Base-by-base conservation (phyloP, 2,888 invertebrate species). In the Drosophila imparisetae region DNA sequence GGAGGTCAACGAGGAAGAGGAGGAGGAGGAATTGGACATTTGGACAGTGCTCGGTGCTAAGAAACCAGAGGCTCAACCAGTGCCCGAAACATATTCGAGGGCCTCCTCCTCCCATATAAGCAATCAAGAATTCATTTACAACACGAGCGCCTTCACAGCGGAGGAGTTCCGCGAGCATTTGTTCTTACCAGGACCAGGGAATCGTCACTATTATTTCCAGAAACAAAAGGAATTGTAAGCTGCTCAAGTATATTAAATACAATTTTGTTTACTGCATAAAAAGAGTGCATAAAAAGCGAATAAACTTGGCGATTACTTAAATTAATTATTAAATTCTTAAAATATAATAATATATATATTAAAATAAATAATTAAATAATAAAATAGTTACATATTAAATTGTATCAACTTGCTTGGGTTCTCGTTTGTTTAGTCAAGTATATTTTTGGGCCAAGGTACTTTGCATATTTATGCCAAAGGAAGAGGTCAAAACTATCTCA, bases 81-180 rank as follows among this genome's bases (percentile, higher is more conserved):
- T 34, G 1, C 0, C 11, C 27, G 2, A 30, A 0, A 6, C 7
- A 0, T 6, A 13, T 2, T 54, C 66, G 10, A 15, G 6, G 5
- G 0, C 7, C 4, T 45, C 45, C 3, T 45, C 45, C 30, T 30
- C 55, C 27, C 10, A 10, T 8, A 3, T 13, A 2, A 48, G 29
- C 30, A 5, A 5, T 8, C 15, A 10, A 6, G 34, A 58, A 5
- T 91, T 89, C 50, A 0, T 24, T 18, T 91, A 81, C 53, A 62
- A 86, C 27, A 64, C 91, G 1, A 87, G 83, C 36, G 18, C 32
- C 0, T 91, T 91, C 61, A 62, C 65, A 15, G 29, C 88, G 49
- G 62, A 86, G 3, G 24, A 91, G 65, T 83, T 91, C 42, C 72
- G 83, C 8, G 63, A 78, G 3, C 84, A 91, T 66, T 74, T 91